phyloP scores from a whole-genome alignment of 2,113 vertebrate genomes.

The Quiscalus mexicanus region DNA sequence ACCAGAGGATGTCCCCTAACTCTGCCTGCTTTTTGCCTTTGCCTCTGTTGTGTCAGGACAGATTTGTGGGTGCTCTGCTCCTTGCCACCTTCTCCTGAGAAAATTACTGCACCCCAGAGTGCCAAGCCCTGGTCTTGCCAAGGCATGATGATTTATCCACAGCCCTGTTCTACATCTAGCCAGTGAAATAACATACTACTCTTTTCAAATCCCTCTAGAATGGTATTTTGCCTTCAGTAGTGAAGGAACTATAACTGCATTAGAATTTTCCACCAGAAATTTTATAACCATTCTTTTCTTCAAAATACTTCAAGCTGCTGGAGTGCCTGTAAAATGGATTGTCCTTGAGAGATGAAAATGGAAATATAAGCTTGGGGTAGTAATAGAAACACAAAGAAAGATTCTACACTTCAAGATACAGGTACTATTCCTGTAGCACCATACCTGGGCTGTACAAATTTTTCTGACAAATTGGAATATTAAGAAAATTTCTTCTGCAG shows the following conservation, averaged over 20 bases:
- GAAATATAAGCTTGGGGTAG: neutral
- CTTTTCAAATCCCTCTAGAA: neutral
- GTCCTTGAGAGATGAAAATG: neutral
- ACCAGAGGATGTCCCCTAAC: too few relatives aligned
- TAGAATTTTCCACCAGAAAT: neutral
- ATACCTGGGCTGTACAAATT: rapidly evolving
- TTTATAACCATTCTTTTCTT: neutral
- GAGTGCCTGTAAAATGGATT: neutral
- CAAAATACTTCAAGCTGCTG: neutral
- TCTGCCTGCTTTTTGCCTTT: neutral
- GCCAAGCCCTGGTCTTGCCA: neutral
- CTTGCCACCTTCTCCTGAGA: neutral
- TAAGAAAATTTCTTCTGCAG: neutral
- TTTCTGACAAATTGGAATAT: neutral
- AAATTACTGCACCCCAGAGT: neutral
- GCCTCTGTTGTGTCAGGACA: neutral
- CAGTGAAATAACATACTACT: neutral
- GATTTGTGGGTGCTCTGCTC: neutral
- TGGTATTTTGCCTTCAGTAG: neutral
- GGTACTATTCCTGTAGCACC: neutral
- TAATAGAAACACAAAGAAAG: neutral
- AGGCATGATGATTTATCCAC: neutral
- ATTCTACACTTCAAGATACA: neutral
- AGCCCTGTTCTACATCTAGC: neutral
- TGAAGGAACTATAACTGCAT: neutral